A percentile compares a stretch with the other conserved stretches of the same genome.
Conservation (phyloP, 2,888 invertebrate species). For the Timema cristinae region DNA sequence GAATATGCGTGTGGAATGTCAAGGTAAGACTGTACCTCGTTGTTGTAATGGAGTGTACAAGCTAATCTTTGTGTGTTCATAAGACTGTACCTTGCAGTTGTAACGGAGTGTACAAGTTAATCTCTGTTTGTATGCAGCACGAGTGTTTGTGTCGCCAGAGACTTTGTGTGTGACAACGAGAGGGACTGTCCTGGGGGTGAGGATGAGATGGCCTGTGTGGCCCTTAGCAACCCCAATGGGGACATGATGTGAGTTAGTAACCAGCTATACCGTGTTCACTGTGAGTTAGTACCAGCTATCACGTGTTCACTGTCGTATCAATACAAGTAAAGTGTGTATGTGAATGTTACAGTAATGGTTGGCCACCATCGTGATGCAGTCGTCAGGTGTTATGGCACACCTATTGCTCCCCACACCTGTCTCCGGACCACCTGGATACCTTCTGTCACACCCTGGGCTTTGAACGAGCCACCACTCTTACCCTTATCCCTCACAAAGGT, state of each 20-base stretch:
- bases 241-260: no score
- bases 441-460: constrained; percentile 1
- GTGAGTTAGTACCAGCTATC: no score
- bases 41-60: no score
- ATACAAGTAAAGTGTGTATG: neutral
- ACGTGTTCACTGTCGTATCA: neutral
- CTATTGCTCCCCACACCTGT: neutral
- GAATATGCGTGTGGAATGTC: no score
- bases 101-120: no score
- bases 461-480: neutral
- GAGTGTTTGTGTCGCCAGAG: constrained; percentile 62
- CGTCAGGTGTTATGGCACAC: neutral
- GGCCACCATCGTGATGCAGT: neutral
- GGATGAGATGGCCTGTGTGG: constrained; percentile 65
- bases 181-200: constrained; percentile 68
- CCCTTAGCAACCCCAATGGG: constrained; percentile 37
- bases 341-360: neutral
- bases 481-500: neutral
- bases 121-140: constrained; percentile 39
- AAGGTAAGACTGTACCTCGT: no score
- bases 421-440: neutral
- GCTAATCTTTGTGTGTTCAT: neutral
- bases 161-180: constrained; percentile 73
- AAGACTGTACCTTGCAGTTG: no score
- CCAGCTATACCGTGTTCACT: no score